phyloP scores from a whole-genome alignment of 2,113 vertebrate genomes.

The Xiphias gladius region DNA sequence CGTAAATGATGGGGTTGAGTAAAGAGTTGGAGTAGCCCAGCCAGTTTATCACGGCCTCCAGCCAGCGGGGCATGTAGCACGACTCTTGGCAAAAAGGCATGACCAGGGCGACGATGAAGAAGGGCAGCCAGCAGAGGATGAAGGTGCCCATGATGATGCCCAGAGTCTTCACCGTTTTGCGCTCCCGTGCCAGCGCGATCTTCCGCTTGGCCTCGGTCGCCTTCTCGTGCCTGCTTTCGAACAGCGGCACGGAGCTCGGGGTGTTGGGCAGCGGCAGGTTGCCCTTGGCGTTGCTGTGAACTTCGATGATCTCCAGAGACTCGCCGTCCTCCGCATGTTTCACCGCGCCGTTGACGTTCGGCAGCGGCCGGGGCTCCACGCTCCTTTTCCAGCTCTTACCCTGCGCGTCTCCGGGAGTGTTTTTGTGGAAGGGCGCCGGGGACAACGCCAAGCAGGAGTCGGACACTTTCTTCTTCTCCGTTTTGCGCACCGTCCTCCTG shows the following conservation, averaged over 20 bases:
- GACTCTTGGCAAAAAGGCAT: conserved; percentile 91
- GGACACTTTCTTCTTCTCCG: conserved; percentile 88
- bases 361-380: conserved; percentile 82
- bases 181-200: conserved; percentile 93
- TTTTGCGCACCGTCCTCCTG: conserved; percentile 92
- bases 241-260: conserved; percentile 76
- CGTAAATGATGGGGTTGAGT: conserved; percentile 98
- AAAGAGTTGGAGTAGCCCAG: conserved; percentile 98
- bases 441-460: conserved; percentile 85
- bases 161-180: conserved; percentile 97
- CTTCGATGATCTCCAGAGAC: conserved; percentile 92
- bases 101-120: conserved; percentile 96
- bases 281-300: conserved; percentile 87
- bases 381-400: conserved; percentile 86
- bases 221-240: conserved; percentile 89
- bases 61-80: conserved; percentile 91
- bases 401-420: conserved; percentile 82
- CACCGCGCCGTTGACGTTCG: conserved; percentile 88
- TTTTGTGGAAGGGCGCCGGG: conserved; percentile 81
- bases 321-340: conserved; percentile 88
- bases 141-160: conserved; percentile 99
- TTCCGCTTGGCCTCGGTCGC: conserved; percentile 92
- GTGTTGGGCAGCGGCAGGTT: conserved; percentile 89
- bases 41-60: conserved; percentile 96
- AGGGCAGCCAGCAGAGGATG: conserved; percentile 97